Evolutionary conservation across 2,888 invertebrate genomes (phyloP).

Genomic region (Drosophila kambysellisi): DNA sequence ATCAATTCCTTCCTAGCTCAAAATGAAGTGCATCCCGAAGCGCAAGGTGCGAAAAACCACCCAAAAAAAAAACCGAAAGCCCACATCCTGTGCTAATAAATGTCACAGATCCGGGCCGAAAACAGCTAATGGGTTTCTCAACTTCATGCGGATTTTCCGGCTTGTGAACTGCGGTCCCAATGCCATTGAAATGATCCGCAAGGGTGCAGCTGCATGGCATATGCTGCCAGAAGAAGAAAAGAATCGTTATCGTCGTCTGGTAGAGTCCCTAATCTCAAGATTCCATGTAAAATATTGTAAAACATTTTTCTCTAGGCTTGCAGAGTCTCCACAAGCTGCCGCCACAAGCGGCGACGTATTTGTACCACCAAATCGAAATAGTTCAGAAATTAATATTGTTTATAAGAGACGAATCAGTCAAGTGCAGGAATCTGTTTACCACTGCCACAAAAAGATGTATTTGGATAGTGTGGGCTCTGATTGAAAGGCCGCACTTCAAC

Average conservation of each 20-base stretch:
- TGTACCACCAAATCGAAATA: background rate
- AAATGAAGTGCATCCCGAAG: background rate
- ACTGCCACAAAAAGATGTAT: slow-evolving; percentile 14
- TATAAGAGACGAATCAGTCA: background rate
- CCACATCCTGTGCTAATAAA: background rate
- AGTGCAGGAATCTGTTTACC: background rate
- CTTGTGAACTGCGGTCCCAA: background rate
- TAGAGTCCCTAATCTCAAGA: background rate
- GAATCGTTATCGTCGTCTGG: background rate
- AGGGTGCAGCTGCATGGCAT: background rate
- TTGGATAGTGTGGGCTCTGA: slow-evolving; percentile 29
- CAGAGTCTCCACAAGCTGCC: background rate
- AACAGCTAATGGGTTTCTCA: background rate
- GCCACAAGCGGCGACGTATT: background rate
- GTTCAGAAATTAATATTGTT: background rate
- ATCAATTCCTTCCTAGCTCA: background rate
- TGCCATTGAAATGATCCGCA: background rate
- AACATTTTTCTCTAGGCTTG: background rate
- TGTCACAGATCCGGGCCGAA: background rate
- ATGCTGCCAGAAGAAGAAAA: background rate
- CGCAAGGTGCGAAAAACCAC: background rate
- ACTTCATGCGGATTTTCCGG: background rate
- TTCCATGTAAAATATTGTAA: background rate
- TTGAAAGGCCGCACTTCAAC: slow-evolving; percentile 43
- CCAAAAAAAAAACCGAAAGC: background rate